Percentiles rank a stretch among this genome's conserved stretches.
Conservation (phyloP, 2,797 vertebrate species). For the Pangasius sanitwongsei region DNA sequence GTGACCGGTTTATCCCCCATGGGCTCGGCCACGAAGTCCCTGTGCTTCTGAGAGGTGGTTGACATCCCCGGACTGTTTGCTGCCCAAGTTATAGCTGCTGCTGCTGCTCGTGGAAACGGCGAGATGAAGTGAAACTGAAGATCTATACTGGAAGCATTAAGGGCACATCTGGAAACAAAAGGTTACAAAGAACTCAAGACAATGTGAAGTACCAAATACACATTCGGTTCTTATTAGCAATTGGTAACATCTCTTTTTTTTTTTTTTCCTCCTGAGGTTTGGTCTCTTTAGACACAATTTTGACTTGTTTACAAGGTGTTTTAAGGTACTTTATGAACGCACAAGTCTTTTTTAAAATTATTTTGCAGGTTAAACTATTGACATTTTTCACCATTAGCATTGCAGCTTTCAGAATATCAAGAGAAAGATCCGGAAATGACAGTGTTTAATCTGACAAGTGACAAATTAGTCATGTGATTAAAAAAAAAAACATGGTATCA, state of each 20-base stretch:
- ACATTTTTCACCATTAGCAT: neutral
- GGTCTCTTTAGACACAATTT: neutral
- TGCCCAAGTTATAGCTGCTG: neutral
- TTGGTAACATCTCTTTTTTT: neutral
- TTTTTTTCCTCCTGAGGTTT: neutral
- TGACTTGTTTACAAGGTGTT: neutral
- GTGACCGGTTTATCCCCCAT: conserved; percentile 73
- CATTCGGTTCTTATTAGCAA: neutral
- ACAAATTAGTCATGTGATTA: neutral
- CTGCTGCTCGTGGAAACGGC: neutral
- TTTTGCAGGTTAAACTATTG: no score
- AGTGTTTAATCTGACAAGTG: neutral
- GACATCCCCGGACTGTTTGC: conserved; percentile 58
- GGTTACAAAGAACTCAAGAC: neutral
- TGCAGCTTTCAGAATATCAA: neutral
- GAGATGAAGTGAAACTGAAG: neutral
- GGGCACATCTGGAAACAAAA: neutral
- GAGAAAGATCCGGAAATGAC: neutral
- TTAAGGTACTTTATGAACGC: neutral
- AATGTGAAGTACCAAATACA: neutral
- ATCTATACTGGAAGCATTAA: neutral
- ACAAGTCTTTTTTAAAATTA: neutral
- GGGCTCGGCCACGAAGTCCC: conserved; percentile 72
- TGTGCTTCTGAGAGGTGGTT: conserved; percentile 71
- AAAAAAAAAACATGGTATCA: neutral